These are phyloP conservation scores for Malthinus seriepunctatus DNA, from an alignment of 2,888 invertebrate genomes.

Conservation along the genomic window DNA sequence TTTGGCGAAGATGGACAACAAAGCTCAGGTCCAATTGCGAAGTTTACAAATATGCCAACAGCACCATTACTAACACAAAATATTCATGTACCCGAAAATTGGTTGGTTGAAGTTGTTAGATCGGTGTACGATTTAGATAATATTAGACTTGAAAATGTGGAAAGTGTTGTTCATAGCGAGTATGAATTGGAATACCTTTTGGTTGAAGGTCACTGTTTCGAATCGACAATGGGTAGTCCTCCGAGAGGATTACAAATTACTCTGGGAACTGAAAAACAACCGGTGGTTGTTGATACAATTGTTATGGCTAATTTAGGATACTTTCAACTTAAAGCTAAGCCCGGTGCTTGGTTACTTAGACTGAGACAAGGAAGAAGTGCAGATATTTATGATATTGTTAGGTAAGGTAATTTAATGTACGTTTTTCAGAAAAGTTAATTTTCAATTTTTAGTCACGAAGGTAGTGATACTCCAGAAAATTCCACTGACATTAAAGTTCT, in stretches of 20 bases:
- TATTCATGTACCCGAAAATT: slow-evolving; percentile 91
- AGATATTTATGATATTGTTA: slow-evolving; percentile 92
- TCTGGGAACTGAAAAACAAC: slow-evolving; percentile 79
- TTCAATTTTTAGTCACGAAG: slow-evolving; percentile 65
- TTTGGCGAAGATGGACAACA: slow-evolving; percentile 74
- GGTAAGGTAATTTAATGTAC: slow-evolving; percentile 53
- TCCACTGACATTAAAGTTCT: slow-evolving; percentile 76
- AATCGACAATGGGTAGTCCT: slow-evolving; percentile 86
- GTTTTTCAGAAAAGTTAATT: slow-evolving; percentile 3
- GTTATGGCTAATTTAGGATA: slow-evolving; percentile 99
- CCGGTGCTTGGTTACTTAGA: slow-evolving; percentile 91
- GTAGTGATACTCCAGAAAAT: slow-evolving; percentile 72
- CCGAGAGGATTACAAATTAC: slow-evolving; percentile 97
- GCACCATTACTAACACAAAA: slow-evolving; percentile 90
- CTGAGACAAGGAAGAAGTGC: slow-evolving; percentile 91
- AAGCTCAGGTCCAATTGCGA: slow-evolving; percentile 77
- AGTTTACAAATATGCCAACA: slow-evolving; percentile 87
- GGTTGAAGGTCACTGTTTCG: slow-evolving; percentile 97
- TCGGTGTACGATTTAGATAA: slow-evolving; percentile 97
- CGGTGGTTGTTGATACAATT: slow-evolving; percentile 90
- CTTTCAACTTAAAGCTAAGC: slow-evolving; percentile 97
- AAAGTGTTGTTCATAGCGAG: slow-evolving; percentile 88
- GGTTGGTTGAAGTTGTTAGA: slow-evolving; percentile 91
- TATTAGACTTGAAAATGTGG: slow-evolving; percentile 91
- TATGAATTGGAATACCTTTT: slow-evolving; percentile 95